phyloP scores from a whole-genome alignment of 2,797 vertebrate species.

The Hozukius guyotensis region DNA sequence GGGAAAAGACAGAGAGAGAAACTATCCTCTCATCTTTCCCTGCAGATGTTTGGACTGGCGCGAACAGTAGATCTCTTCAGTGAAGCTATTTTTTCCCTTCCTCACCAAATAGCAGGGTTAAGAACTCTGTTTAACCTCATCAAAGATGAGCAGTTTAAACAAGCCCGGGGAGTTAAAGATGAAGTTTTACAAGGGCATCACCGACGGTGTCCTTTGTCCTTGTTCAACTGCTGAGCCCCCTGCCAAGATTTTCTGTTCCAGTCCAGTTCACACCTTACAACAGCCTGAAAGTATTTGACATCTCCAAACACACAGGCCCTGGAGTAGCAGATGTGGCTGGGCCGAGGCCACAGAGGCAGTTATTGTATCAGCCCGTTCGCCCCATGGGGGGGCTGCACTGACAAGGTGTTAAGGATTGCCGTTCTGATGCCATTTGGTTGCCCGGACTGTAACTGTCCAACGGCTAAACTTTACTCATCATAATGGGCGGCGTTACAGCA shows the following conservation, averaged over 20 bases:
- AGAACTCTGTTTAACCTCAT: conserved; percentile 62
- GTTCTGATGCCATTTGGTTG: conserved; percentile 62
- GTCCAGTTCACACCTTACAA: conserved; percentile 82
- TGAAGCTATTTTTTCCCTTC: conserved; percentile 29
- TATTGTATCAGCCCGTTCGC: conserved; percentile 69
- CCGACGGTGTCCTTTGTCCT: conserved; percentile 67
- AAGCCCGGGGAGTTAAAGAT: conserved; percentile 46
- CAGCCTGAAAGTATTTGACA: conserved; percentile 84
- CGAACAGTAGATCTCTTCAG: conserved; percentile 27
- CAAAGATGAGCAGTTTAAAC: conserved; percentile 60
- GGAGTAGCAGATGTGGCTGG: conserved; percentile 78
- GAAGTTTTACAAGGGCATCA: conserved; percentile 62
- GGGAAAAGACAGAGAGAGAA: conserved; percentile 37
- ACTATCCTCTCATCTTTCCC: conserved; percentile 59
- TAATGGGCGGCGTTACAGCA: conserved; percentile 18
- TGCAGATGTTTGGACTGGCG: conserved; percentile 69
- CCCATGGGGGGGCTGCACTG: conserved; percentile 48
- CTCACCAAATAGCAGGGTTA: conserved; percentile 51
- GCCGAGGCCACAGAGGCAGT: conserved; percentile 73
- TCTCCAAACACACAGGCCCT: conserved; percentile 76
- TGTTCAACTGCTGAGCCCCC: conserved; percentile 65
- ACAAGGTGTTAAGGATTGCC: conserved; percentile 60
- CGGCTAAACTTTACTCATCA: conserved; percentile 17
- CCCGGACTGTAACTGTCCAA: conserved; percentile 47
- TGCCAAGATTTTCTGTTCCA: conserved; percentile 78